Conservation (phyloP, 2,888 invertebrate species). For the Lasioglossum leucozonium region DNA sequence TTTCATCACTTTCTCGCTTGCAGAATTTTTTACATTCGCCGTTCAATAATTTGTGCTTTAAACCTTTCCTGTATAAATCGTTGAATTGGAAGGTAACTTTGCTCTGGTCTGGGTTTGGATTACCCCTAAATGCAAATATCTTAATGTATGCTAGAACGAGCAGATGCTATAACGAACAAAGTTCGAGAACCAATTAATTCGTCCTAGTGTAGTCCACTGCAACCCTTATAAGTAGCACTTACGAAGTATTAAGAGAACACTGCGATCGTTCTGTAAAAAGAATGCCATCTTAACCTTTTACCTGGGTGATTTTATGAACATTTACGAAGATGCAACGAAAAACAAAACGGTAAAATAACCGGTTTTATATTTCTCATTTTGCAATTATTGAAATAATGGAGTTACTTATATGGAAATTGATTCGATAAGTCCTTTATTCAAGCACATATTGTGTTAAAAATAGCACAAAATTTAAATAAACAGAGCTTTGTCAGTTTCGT, state of each 20-base stretch:
- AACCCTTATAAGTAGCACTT: not conserved
- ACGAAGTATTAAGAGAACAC: not conserved
- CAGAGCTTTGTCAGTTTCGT: no score
- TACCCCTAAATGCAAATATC: slow-evolving; percentile 7
- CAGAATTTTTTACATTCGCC: not conserved
- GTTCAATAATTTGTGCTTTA: not conserved
- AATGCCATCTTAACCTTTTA: not conserved
- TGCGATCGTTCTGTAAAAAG: not conserved
- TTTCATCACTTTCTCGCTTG: no score
- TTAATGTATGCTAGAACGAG: slow-evolving; percentile 1
- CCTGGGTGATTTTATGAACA: no score
- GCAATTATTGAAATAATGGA: no score
- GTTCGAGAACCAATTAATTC: not conserved
- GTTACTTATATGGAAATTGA: no score
- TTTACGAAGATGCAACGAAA: no score
- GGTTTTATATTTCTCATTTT: no score
- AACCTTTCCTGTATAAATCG: not conserved
- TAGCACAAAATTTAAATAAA: no score
- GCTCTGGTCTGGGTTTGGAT: not conserved
- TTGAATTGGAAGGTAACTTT: not conserved
- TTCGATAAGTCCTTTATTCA: no score
- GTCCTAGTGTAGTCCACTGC: not conserved
- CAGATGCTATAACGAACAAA: not conserved
- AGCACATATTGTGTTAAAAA: no score
- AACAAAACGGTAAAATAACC: no score